Evolutionary conservation across 2,113 vertebrate species (phyloP).

Genomic region (Melanerpes formicivorus): DNA sequence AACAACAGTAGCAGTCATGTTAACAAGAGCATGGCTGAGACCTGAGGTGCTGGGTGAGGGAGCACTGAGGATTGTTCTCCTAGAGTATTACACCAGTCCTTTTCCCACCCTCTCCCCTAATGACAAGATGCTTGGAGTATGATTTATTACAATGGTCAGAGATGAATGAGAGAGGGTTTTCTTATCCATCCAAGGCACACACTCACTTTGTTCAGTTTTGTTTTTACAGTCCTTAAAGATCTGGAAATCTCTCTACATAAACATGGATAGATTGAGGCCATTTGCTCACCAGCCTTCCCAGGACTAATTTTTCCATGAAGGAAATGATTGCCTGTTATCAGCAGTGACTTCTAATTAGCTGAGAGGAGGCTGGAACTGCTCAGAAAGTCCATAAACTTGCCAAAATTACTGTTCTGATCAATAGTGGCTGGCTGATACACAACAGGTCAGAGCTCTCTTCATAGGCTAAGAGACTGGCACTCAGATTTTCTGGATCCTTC

Average conservation of each 20-base stretch:
- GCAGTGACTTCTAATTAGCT: neutral
- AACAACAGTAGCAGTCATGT: neutral
- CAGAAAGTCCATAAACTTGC: constrained; percentile 1
- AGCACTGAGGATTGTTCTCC: neutral
- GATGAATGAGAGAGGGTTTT: neutral
- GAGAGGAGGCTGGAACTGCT: neutral
- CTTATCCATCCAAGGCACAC: neutral
- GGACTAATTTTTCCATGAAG: neutral
- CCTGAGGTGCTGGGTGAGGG: neutral
- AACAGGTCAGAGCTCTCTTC: neutral
- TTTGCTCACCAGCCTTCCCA: neutral
- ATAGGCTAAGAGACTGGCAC: neutral
- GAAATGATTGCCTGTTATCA: neutral
- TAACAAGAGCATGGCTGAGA: neutral
- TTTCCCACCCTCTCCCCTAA: neutral
- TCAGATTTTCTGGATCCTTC: neutral
- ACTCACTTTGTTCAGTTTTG: neutral
- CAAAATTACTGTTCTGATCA: neutral
- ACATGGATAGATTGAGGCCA: neutral
- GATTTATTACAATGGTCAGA: neutral
- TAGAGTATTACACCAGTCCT: neutral
- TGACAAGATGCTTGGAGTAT: neutral
- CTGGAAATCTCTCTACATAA: neutral
- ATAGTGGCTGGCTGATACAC: neutral
- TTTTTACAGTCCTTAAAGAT: neutral